A percentile compares a stretch with the other conserved stretches of the same genome.
Evolutionary conservation across 2,797 vertebrate species (phyloP).

Genomic region (Amblyraja radiata): DNA sequence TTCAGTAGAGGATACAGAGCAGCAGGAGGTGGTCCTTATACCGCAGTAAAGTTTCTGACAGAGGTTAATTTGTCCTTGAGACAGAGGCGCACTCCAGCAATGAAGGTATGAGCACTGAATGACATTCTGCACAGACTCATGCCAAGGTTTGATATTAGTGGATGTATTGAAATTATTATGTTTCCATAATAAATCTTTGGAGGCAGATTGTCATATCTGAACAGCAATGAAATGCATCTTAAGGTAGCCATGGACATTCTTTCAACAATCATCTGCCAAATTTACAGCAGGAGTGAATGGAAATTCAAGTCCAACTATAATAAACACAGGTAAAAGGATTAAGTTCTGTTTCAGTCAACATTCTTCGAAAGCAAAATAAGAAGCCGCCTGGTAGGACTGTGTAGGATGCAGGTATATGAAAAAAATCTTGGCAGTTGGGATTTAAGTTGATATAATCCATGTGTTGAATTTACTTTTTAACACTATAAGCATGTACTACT

Average conservation of each 20-base stretch:
- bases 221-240: background rate
- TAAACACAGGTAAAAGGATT: background rate
- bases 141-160: background rate
- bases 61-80: background rate
- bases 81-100: background rate
- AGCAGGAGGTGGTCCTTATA: too few relatives aligned
- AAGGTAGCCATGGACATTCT: background rate
- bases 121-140: background rate
- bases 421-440: background rate
- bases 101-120: background rate
- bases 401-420: background rate
- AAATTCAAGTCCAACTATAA: background rate
- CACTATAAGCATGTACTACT: background rate
- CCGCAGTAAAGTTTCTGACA: background rate
- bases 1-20: background rate
- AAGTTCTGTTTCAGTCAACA: background rate
- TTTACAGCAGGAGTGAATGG: background rate
- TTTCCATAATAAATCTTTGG: background rate
- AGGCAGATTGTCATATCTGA: background rate
- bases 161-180: background rate
- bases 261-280: background rate
- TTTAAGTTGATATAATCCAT: constrained; percentile 14
- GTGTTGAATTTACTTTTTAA: background rate
- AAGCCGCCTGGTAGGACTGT: background rate
- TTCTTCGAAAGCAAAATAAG: background rate